These are phyloP conservation scores for Smutsia temminckii DNA, from an alignment of 2,797 vertebrate species.

Conservation along the genomic window DNA sequence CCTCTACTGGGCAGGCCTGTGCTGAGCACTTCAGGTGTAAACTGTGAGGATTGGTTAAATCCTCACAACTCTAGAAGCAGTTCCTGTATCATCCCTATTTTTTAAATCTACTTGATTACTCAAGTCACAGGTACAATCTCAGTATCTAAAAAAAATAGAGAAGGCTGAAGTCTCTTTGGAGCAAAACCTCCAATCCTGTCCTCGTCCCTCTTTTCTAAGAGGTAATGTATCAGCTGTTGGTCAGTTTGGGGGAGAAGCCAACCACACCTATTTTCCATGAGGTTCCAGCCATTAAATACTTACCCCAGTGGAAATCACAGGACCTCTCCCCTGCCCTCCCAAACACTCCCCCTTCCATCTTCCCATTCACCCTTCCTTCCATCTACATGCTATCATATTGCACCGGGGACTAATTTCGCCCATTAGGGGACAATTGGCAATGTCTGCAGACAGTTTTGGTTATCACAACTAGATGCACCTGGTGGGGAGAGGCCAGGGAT, in stretches of 20 bases:
- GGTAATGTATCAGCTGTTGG: fast-evolving
- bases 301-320: not conserved
- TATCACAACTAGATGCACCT: not conserved
- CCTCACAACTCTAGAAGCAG: not conserved
- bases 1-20: not conserved
- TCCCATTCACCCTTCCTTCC: not conserved
- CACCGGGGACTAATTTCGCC: not conserved
- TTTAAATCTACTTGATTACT: not conserved
- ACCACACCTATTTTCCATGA: not conserved
- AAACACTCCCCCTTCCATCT: too few species aligned
- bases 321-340: not conserved
- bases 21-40: fast-evolving
- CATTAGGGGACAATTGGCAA: not conserved
- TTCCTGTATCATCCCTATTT: not conserved
- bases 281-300: not conserved
- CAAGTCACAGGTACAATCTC: not conserved
- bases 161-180: not conserved
- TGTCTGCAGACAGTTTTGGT: not conserved
- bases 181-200: not conserved
- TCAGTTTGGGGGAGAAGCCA: too few species aligned
- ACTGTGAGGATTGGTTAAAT: not conserved
- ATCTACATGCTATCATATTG: fast-evolving
- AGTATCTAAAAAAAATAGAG: not conserved
- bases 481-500: fast-evolving
- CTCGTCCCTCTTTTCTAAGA: not conserved